Evolutionary conservation across 2,113 vertebrate genomes (phyloP).

Genomic region (Pseudorectes ferrugineus): DNA sequence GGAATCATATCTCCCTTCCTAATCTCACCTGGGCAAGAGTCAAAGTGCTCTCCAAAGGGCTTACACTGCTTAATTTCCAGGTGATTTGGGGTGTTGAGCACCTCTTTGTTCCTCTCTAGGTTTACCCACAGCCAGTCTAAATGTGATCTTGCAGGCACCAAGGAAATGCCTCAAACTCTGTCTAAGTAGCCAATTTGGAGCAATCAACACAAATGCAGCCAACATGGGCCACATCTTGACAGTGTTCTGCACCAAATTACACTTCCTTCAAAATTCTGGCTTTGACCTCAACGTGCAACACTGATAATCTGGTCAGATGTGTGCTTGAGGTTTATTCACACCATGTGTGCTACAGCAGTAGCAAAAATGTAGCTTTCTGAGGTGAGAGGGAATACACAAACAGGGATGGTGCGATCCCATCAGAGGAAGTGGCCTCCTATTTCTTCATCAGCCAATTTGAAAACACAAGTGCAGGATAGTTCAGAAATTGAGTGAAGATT

Average conservation of each 20-base stretch:
- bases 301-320: not conserved
- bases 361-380: not conserved
- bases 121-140: not conserved
- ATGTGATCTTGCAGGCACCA: not conserved
- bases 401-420: not conserved
- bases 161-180: not conserved
- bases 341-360: rapidly evolving
- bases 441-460: not conserved
- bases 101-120: not conserved
- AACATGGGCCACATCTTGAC: not conserved
- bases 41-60: not conserved
- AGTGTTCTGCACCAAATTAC: not conserved
- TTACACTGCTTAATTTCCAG: not conserved
- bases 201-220: not conserved
- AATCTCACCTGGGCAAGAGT: not conserved
- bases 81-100: not conserved
- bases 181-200: not conserved
- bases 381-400: not conserved
- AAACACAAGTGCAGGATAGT: not conserved
- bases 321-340: not conserved
- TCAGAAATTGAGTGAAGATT: not conserved
- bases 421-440: not conserved
- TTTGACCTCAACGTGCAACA: not conserved
- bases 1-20: not conserved
- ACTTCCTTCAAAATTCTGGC: not conserved